Evolutionary conservation across 2,888 invertebrate species (phyloP).

Genomic region (Zonitis immaculata): DNA sequence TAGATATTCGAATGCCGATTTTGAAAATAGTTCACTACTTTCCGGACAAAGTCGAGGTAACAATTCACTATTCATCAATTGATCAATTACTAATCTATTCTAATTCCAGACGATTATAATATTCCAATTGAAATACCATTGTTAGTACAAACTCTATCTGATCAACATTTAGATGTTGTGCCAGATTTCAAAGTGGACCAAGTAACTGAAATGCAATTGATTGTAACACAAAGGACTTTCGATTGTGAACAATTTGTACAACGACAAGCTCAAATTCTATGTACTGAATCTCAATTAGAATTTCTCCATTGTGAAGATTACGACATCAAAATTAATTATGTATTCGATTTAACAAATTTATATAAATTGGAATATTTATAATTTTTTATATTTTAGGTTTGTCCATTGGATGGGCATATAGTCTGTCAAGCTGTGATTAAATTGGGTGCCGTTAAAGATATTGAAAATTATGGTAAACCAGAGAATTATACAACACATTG

Average conservation of each 20-base stretch:
- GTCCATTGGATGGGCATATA: slow-evolving; percentile 47
- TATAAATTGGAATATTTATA: too few species aligned
- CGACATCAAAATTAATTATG: slow-evolving; percentile 47
- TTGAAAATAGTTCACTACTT: slow-evolving; percentile 46
- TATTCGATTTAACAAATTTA: too few species aligned
- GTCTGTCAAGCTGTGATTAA: slow-evolving; percentile 48
- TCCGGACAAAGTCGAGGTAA: slow-evolving; percentile 49
- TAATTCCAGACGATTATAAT: slow-evolving; percentile 45
- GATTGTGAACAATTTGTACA: slow-evolving; percentile 50
- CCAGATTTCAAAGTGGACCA: slow-evolving; percentile 46
- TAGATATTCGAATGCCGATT: slow-evolving; percentile 47
- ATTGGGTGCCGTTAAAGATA: slow-evolving; percentile 41
- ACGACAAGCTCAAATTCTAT: slow-evolving; percentile 45
- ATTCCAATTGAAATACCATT: slow-evolving; percentile 48
- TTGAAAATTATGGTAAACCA: slow-evolving; percentile 34
- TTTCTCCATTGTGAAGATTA: slow-evolving; percentile 48
- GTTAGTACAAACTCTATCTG: slow-evolving; percentile 44
- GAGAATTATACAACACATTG: slow-evolving; percentile 41
- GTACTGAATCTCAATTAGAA: slow-evolving; percentile 43
- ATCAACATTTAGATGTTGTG: slow-evolving; percentile 46
- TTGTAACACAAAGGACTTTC: slow-evolving; percentile 47
- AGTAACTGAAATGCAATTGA: slow-evolving; percentile 45
- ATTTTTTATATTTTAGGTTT: slow-evolving; percentile 39
- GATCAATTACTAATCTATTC: neutral
- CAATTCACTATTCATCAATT: neutral